These are phyloP conservation scores for Amniataba percoides DNA, from an alignment of 2,797 vertebrate genomes.

Conservation along the genomic window DNA sequence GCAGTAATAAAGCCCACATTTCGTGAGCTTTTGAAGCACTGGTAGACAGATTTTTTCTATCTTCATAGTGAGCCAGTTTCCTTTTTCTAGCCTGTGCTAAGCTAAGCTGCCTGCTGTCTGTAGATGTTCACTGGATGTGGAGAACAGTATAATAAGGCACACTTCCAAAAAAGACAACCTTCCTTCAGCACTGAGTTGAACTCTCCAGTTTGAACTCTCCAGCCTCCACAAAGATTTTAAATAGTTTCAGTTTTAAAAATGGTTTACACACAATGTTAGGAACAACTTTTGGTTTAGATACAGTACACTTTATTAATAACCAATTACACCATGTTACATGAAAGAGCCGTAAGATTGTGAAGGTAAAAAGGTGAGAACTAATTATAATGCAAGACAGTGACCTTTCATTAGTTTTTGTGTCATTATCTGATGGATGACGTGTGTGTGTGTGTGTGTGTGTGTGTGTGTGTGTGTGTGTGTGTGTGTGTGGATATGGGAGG, in stretches of 20 bases:
- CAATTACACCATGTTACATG: not conserved
- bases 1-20: not conserved
- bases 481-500: slow-evolving; percentile 5
- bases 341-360: not conserved
- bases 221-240: no score
- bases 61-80: no score
- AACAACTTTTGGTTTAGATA: not conserved
- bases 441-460: not conserved
- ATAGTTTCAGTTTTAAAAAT: no score
- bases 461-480: not conserved
- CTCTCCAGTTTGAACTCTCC: no score
- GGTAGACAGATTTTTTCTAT: not conserved
- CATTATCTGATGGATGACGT: no score
- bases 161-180: not conserved
- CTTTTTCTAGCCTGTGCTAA: not conserved
- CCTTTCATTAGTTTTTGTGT: not conserved
- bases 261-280: not conserved
- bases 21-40: not conserved
- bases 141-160: no score
- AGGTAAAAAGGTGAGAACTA: not conserved
- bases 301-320: not conserved
- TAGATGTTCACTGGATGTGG: no score
- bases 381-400: not conserved
- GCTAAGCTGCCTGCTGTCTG: not conserved
- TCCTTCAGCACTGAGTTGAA: not conserved